These are phyloP conservation scores for Amphiprion clarkii DNA, from an alignment of 2,797 vertebrate genomes.

Conservation along the genomic window DNA sequence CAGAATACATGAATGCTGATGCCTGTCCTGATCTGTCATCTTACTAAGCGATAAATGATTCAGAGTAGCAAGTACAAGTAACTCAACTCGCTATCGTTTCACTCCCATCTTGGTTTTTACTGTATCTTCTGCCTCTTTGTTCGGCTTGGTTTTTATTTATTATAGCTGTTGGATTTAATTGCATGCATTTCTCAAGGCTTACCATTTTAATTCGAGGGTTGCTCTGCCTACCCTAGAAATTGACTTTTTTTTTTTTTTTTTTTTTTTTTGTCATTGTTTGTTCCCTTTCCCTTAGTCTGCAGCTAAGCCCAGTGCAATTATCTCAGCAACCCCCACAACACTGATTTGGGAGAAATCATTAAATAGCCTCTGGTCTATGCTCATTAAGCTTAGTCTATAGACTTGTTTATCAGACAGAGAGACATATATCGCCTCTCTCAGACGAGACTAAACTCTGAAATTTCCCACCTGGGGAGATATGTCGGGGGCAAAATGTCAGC, in stretches of 20 bases:
- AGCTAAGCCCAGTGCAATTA: conserved; percentile 76
- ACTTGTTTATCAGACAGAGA: conserved; percentile 68
- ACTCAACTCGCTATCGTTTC: conserved; percentile 37
- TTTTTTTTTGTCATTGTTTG: conserved; percentile 66
- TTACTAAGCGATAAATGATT: conserved; percentile 51
- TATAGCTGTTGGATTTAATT: conserved; percentile 69
- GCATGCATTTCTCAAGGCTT: conserved; percentile 65
- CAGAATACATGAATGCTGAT: conserved; percentile 14
- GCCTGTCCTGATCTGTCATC: conserved; percentile 27
- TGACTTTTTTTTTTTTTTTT: conserved; percentile 39
- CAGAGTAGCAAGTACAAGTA: conserved; percentile 21
- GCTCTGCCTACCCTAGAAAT: conserved; percentile 54
- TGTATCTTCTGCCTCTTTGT: conserved; percentile 47
- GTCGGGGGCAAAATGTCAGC: conserved; percentile 57
- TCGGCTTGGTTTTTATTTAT: conserved; percentile 72
- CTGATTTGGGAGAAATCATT: conserved; percentile 81
- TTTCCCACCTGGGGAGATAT: conserved; percentile 59
- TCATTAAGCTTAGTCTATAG: conserved; percentile 78
- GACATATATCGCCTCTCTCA: conserved; percentile 44
- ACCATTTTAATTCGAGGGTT: conserved; percentile 67
- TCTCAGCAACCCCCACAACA: conserved; percentile 68
- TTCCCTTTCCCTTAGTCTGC: conserved; percentile 60
- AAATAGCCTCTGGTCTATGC: conserved; percentile 73
- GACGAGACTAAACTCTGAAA: conserved; percentile 37
- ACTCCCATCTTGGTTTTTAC: conserved; percentile 16